Evolutionary conservation across 2,888 invertebrate species (phyloP), one percentile per base, ranked within the genome.

Genomic region (Amphipyra berbera): DNA sequence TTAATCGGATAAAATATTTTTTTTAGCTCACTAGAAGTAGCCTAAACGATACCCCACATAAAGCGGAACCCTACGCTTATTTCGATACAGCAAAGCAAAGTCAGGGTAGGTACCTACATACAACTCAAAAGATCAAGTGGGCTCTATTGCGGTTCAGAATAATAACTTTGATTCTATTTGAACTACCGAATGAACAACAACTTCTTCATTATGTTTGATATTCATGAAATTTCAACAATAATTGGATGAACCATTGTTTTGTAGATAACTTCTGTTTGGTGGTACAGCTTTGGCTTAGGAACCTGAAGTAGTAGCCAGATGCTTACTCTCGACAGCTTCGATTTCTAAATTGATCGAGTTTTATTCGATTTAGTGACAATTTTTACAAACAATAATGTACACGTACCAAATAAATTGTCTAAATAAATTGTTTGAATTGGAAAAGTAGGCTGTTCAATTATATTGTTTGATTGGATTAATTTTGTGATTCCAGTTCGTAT

Each of bases 381-480:
- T 21, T 3, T 21, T 21, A 15, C 21, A 45, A 2, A 6, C 27
- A 41, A 52, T 33, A 21, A 21, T 61, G 41, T 42, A 52, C 46
- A 61, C 46, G 47, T 52, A 33, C 21, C 21, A 3, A 21, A 21
- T 21, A 21, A 21, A 2, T 21, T 21, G 21, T 21, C 21, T 21
- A 21, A 21, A n/a, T n/a, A n/a, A n/a, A n/a, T n/a, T 21, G 21
- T 41, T 61, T 27, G 27, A 54, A 44, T 54, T 48, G 40, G 44
- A 40, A 49, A n/a, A 21, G 14, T 38, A 40, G 46, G n/a, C 49
- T 53, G 38, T 44, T 30, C 44, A 46, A 52, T 70, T 70, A 44
- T 42, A 54, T 49, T 68, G 41, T 71, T 71, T 71, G 45, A 42
- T 58, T 46, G 21, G 41, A 58, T 65, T 58, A 58, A 65, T 50